A percentile compares a stretch with the other conserved stretches of the same genome.
Conservation (phyloP, 2,797 vertebrate species). For the Sciurus vulgaris region DNA sequence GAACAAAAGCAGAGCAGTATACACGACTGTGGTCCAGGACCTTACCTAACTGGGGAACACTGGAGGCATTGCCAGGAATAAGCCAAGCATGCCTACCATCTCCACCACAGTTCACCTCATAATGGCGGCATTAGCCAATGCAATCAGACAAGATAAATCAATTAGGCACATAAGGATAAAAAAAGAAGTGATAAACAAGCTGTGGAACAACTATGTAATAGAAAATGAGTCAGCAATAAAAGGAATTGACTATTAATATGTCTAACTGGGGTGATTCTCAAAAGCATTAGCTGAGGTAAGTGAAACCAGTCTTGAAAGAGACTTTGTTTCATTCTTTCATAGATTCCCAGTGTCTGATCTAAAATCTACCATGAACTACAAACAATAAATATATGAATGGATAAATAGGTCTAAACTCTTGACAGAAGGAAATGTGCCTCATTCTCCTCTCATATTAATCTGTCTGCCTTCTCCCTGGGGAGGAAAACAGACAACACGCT, state of each 20-base stretch:
- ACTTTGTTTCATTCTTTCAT: neutral
- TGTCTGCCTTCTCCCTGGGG: neutral
- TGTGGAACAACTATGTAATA: neutral
- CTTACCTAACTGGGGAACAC: neutral
- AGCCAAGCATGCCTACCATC: neutral
- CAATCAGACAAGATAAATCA: neutral
- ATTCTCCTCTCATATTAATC: neutral
- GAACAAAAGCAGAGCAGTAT: neutral
- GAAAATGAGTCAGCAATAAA: neutral
- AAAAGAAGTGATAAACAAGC: neutral
- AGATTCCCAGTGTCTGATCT: neutral
- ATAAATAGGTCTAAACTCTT: neutral
- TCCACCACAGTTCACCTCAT: neutral
- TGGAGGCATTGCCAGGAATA: neutral
- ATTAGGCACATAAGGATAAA: neutral
- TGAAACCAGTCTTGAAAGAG: neutral
- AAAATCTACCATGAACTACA: neutral
- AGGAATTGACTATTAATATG: neutral
- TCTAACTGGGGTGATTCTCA: neutral
- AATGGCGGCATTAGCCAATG: neutral
- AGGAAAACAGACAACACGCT: neutral
- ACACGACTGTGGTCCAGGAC: neutral
- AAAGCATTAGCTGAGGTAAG: neutral
- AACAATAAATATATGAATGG: neutral
- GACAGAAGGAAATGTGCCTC: neutral